phyloP scores from a whole-genome alignment of 2,113 vertebrate species.

The Fulmarus glacialis region DNA sequence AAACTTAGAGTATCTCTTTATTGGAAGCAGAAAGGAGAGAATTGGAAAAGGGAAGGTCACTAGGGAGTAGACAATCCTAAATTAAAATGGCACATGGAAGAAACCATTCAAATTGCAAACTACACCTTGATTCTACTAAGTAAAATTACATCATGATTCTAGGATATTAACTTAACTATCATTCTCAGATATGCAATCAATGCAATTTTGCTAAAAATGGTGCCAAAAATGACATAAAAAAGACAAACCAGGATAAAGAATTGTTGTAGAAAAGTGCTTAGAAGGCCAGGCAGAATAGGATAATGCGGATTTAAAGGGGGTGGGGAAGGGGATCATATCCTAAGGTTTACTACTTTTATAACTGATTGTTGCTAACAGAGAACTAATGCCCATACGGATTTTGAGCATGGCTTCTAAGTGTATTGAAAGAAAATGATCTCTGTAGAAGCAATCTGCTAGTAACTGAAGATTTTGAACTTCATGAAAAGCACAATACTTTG shows the following conservation, averaged over 20 bases:
- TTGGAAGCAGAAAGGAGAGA: background rate
- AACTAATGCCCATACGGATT: background rate
- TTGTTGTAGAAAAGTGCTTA: background rate
- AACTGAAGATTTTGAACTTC: background rate
- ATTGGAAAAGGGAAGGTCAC: background rate
- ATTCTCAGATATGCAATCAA: background rate
- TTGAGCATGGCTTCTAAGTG: background rate
- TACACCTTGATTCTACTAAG: background rate
- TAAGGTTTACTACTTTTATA: background rate
- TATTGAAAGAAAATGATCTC: background rate
- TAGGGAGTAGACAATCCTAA: background rate
- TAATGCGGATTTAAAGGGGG: background rate
- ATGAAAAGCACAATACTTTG: background rate
- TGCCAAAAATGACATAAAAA: background rate
- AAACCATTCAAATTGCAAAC: background rate
- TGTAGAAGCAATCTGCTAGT: background rate
- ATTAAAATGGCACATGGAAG: background rate
- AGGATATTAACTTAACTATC: background rate
- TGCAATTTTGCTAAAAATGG: background rate
- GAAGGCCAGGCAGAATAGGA: background rate
- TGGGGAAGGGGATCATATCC: background rate
- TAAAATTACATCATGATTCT: background rate
- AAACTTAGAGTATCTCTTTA: background rate
- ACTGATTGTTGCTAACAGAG: background rate
- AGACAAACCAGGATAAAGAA: background rate